phyloP scores from a whole-genome alignment of 1,140 invertebrate species.

The Bombus waltoni region DNA sequence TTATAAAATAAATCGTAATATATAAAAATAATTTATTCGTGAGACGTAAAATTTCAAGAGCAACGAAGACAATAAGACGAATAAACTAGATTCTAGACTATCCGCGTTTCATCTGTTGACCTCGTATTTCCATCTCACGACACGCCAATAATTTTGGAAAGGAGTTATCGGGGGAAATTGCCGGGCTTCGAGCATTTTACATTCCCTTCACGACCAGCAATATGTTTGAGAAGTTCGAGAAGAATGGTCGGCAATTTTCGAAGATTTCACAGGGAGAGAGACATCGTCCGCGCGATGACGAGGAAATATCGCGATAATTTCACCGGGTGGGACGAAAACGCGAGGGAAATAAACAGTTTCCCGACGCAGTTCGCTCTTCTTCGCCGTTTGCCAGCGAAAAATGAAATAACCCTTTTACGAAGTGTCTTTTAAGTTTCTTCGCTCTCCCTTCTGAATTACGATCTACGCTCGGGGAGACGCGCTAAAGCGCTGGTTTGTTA shows the following conservation, averaged over 20 bases:
- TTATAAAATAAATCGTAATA: no score
- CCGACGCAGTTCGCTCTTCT: neutral
- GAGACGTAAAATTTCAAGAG: no score
- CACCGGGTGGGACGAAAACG: no score
- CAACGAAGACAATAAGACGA: neutral
- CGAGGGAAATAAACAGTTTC: constrained; percentile 18
- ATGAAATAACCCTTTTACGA: neutral
- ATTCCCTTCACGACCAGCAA: neutral
- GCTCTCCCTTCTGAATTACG: neutral
- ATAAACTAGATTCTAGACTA: neutral
- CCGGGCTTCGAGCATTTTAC: neutral
- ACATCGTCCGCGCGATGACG: neutral
- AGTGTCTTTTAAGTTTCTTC: neutral
- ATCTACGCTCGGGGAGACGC: neutral
- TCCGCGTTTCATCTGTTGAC: neutral
- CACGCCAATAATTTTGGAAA: neutral
- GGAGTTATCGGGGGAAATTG: constrained; percentile 7
- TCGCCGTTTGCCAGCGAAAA: neutral
- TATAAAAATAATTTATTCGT: no score
- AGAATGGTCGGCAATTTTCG: constrained; percentile 31
- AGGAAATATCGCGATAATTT: constrained; percentile 45
- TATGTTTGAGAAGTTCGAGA: constrained; percentile 3
- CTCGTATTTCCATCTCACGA: neutral
- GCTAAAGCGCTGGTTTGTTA: neutral
- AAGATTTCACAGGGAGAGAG: neutral